Percentiles rank a stretch among this genome's conserved stretches.
Conservation (phyloP, 2,888 invertebrate genomes). For the Habroteleia sp. region DNA sequence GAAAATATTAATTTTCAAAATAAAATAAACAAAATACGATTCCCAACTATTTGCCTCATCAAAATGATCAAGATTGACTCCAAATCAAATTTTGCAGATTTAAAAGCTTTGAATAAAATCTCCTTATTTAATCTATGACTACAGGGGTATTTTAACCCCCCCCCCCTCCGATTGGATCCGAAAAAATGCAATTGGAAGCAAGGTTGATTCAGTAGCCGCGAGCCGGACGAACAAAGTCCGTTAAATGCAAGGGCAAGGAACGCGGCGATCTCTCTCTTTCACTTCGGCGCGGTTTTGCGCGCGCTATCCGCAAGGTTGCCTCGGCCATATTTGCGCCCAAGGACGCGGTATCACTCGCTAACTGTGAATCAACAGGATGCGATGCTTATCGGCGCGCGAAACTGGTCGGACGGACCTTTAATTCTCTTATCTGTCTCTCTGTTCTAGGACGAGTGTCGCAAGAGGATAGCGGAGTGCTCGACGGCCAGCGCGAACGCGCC, state of each 20-base stretch:
- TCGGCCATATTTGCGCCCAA: slow-evolving; percentile 38
- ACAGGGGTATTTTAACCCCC: too few relatives aligned
- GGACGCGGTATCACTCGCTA: slow-evolving; percentile 46
- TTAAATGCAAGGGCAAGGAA: slow-evolving; percentile 57
- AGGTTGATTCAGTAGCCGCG: slow-evolving; percentile 11
- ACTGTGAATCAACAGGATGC: slow-evolving; percentile 34
- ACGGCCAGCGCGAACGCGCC: slow-evolving; percentile 78
- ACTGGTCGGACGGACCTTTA: slow-evolving; percentile 13
- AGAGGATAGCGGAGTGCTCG: slow-evolving; percentile 76
- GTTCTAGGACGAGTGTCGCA: slow-evolving; percentile 77
- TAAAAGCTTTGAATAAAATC: too few relatives aligned
- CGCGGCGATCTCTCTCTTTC: slow-evolving; percentile 48
- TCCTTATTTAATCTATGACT: too few relatives aligned
- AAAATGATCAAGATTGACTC: too few relatives aligned
- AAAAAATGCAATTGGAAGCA: slow-evolving; percentile 11
- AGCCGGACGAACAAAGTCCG: slow-evolving; percentile 53
- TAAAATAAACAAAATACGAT: too few relatives aligned
- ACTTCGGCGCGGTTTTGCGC: slow-evolving; percentile 47
- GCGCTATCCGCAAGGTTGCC: slow-evolving; percentile 53
- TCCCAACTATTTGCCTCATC: too few relatives aligned
- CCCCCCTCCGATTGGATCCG: too few relatives aligned
- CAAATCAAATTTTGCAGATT: too few relatives aligned
- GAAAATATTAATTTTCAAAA: too few relatives aligned
- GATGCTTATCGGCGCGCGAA: slow-evolving; percentile 43
- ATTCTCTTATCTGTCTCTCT: slow-evolving; percentile 11